phyloP scores from a whole-genome alignment of 2,797 vertebrate species.

The Rhabdophis nuchalis region DNA sequence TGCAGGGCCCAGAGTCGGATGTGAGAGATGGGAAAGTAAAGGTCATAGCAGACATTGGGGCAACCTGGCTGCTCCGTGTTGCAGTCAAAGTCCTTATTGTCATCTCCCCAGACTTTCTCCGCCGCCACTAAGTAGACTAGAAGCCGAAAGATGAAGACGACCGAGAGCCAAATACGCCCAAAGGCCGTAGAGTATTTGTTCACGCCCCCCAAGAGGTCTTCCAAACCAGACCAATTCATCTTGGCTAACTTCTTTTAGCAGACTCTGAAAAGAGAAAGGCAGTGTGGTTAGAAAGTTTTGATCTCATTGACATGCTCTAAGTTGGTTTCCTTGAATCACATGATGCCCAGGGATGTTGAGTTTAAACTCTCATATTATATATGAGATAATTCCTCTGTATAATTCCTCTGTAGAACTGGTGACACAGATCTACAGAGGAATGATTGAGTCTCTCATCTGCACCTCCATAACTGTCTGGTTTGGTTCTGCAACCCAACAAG shows the following conservation, averaged over 20 bases:
- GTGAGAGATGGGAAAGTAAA: constrained; percentile 93
- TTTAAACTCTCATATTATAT: background rate
- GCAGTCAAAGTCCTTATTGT: constrained; percentile 92
- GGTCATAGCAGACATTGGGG: constrained; percentile 89
- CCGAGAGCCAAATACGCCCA: constrained; percentile 90
- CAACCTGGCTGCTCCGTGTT: constrained; percentile 93
- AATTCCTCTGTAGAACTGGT: too few relatives aligned
- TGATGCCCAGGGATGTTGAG: background rate
- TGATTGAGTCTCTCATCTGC: too few relatives aligned
- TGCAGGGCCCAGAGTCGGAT: constrained; percentile 95
- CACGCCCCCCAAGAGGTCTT: constrained; percentile 86
- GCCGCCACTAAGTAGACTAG: constrained; percentile 93
- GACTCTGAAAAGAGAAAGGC: constrained; percentile 18
- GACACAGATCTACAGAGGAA: too few relatives aligned
- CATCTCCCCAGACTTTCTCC: constrained; percentile 90
- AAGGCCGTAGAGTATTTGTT: constrained; percentile 95
- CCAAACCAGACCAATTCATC: constrained; percentile 93
- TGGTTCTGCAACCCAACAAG: too few relatives aligned
- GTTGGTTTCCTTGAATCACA: background rate
- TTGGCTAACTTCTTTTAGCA: fast-evolving
- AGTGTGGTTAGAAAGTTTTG: background rate
- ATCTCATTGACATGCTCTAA: background rate
- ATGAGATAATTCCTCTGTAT: too few relatives aligned
- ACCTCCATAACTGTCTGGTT: too few relatives aligned
- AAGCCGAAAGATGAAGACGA: constrained; percentile 93